Base-by-base conservation (phyloP, 2,797 vertebrate genomes). In the Acanthis flammea region DNA sequence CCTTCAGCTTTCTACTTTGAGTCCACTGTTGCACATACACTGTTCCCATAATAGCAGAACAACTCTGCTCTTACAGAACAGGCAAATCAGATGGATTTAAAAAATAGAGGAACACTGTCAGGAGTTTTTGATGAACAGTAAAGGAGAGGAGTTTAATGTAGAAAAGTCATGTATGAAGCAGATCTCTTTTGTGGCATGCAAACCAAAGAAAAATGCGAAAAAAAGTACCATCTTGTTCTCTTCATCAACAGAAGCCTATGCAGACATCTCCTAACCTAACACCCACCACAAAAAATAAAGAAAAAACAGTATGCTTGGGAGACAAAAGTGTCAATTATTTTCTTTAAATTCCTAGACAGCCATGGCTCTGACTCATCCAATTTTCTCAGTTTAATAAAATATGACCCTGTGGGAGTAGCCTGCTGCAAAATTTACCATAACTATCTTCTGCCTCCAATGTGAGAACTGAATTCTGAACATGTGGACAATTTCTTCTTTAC, bases 371-470 rank as follows among this genome's bases (percentile, higher is more conserved):
- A 92, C 57, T 97, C 88, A 92, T 47, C 71, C 74, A 72, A 18
- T 81, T 88, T 87, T 81, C 65, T 77, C 68, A 79, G 35, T 88
- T 93, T 80, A 93, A 95, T 94, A 94, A 94, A 89, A 96, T 74
- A 95, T 76, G 91, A 80, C 77, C 66, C 50, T 0, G 27, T 81
- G 72, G 90, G 80, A 87, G 74, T 44, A 91, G 37, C 13, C n/a
- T 62, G 61, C 45, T 94, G 57, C 73, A 93, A 94, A 94, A 93
- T 74, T 85, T 72, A 88, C 76, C 44, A 35, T 27, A 86, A 70
- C 61, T 88, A 60, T 67, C 71, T 83, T 70, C 60, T 88, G 54
- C 19, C 61, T 93, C 14, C 27, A 67, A 17, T 11, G 37, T 50
- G 30, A 88, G 39, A 94, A 89, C 86, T 28, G 2, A 84, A 63